Percentiles rank a stretch among this genome's conserved stretches.
Conservation (phyloP, 2,797 vertebrate genomes). For the Anabas testudineus region DNA sequence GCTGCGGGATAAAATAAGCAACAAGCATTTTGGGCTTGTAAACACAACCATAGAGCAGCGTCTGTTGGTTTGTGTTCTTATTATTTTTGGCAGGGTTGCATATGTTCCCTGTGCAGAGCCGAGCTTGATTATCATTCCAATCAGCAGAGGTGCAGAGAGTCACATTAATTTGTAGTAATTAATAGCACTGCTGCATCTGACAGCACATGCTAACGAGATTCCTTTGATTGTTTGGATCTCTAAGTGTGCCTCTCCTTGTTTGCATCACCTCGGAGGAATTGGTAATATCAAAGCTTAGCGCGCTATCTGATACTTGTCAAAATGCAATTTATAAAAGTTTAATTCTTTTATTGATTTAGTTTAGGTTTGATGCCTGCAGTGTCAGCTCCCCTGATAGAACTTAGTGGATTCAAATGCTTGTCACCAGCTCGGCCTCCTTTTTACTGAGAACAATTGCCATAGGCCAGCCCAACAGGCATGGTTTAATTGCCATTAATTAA, state of each 20-base stretch:
- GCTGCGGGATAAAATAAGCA: constrained; percentile 81
- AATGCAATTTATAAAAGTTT: constrained; percentile 99
- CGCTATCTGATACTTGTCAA: constrained; percentile 99
- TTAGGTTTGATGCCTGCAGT: constrained; percentile 99
- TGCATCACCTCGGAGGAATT: constrained; percentile 98
- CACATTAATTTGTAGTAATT: constrained; percentile 99
- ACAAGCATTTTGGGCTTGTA: constrained; percentile 89
- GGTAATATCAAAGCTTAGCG: constrained; percentile 96
- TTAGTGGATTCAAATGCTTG: constrained; percentile 99
- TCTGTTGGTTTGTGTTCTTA: constrained; percentile 92
- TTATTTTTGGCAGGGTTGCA: constrained; percentile 98
- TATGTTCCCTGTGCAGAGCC: constrained; percentile 91
- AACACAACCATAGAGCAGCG: constrained; percentile 88
- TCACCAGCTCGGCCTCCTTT: constrained; percentile 99
- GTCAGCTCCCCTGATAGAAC: constrained; percentile 99
- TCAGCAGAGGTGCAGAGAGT: constrained; percentile 91
- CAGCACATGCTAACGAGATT: constrained; percentile 96
- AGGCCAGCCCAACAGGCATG: constrained; percentile 99
- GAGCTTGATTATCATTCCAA: constrained; percentile 97
- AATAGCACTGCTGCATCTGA: constrained; percentile 97
- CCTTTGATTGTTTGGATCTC: constrained; percentile 99
- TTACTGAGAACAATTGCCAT: constrained; percentile 99
- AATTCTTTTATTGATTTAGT: constrained; percentile 99
- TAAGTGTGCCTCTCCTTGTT: constrained; percentile 97
- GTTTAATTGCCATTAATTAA: constrained; percentile 99